These are phyloP conservation scores for Polyodon spathula DNA, from an alignment of 2,113 vertebrate genomes.

Conservation along the genomic window DNA sequence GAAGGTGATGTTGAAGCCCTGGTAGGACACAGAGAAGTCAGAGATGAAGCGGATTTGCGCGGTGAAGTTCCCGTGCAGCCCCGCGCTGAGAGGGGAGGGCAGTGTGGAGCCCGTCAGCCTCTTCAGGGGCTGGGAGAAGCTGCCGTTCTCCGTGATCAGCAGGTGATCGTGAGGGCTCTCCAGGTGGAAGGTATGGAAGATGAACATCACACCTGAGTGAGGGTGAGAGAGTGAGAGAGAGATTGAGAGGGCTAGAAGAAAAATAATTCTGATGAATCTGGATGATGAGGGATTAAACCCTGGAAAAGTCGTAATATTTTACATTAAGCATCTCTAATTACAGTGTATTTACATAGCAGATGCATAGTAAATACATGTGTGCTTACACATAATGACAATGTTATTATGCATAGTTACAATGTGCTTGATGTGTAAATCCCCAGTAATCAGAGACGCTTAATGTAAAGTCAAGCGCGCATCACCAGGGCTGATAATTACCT, in stretches of 20 bases:
- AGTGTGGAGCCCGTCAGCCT: slow-evolving; percentile 83
- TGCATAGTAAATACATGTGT: too few relatives aligned
- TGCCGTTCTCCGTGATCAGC: slow-evolving; percentile 85
- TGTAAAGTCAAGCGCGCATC: too few relatives aligned
- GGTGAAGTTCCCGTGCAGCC: slow-evolving; percentile 90
- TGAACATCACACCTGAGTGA: slow-evolving; percentile 82
- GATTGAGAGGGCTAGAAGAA: neutral
- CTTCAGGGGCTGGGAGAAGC: slow-evolving; percentile 81
- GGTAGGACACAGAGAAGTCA: slow-evolving; percentile 95
- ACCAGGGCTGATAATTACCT: too few relatives aligned
- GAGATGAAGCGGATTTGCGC: slow-evolving; percentile 95
- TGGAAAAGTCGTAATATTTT: too few relatives aligned
- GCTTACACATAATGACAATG: too few relatives aligned
- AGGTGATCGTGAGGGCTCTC: slow-evolving; percentile 92
- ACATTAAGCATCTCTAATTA: too few relatives aligned
- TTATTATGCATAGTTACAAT: too few relatives aligned
- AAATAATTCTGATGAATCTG: neutral
- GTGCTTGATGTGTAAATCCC: too few relatives aligned
- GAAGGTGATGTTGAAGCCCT: slow-evolving; percentile 98
- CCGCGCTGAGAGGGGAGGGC: slow-evolving; percentile 79
- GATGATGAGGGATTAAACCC: neutral
- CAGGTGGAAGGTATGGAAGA: slow-evolving; percentile 92
- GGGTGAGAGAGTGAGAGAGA: too few relatives aligned
- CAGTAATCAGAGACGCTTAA: too few relatives aligned
- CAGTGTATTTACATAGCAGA: too few relatives aligned